Evolutionary conservation across 2,113 vertebrate species (phyloP), one percentile per base, ranked within the genome.

Genomic region (Gnathonemus longibarbis): DNA sequence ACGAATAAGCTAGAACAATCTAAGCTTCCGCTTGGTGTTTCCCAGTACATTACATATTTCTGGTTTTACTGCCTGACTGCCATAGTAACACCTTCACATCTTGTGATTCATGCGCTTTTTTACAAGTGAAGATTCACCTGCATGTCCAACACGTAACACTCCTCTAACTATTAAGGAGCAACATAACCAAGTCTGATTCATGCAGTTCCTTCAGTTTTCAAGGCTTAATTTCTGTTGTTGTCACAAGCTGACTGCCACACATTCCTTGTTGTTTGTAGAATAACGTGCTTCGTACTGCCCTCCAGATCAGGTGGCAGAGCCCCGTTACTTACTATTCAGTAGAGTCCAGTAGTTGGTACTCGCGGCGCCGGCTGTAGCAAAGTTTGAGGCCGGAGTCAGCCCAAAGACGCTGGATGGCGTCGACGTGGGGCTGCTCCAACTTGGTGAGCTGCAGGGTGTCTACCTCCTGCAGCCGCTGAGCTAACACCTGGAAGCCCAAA

Each of bases 331-430:
- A 98, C 97, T 98, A 98, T 66, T 96, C 93, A 0, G 97, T 96
- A 0, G 97, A 98, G 93, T 98, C 97, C 9, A 98, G 94, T 15
- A 98, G 96, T 49, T 98, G 97, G 92, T 96, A 98, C 90, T 98
- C 96, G 7, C 96, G 94, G 62, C 97, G 95, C 1, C 97, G 96
- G 87, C 95, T 94, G n/a, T 98, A 98, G 93, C 97, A 98, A 19
- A 93, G 89, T 13, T 90, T 94, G 46, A 98, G 89, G 10, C 97
- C 97, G 0, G 93, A 27, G 53, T 98, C 97, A 1, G 89, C 91
- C 97, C 97, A 98, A 83, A 98, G 94, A n/a, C 92, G 94, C 27
- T 93, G 93, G 58, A 98, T 94, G 27, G 95, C 95, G 0, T 94
- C 92, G 0, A 94, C 92, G 0, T 94, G 91, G 11, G 2, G 3